phyloP scores from a whole-genome alignment of 2,888 invertebrate species.

The Selenia dentaria region DNA sequence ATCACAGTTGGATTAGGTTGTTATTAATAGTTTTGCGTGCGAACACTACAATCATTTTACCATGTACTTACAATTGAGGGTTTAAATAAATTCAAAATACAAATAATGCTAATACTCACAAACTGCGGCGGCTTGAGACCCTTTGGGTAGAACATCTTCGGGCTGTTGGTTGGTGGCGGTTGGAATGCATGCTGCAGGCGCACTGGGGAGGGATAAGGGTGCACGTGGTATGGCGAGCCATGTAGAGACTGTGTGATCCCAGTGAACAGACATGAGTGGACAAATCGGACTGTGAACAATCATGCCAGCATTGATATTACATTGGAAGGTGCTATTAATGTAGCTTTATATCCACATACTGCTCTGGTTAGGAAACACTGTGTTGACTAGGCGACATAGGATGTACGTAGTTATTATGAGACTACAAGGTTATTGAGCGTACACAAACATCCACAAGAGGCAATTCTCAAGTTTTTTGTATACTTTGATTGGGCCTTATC shows the following conservation, averaged over 20 bases:
- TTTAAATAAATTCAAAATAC: too few species aligned
- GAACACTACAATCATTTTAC: too few species aligned
- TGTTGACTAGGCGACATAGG: too few species aligned
- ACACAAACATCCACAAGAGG: too few species aligned
- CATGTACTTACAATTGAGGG: too few species aligned
- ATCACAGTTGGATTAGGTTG: too few species aligned
- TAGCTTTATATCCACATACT: neutral
- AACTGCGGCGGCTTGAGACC: constrained; percentile 84
- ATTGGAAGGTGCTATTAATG: neutral
- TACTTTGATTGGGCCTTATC: too few species aligned
- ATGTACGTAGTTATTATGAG: too few species aligned
- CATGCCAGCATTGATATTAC: constrained; percentile 39
- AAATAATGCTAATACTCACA: constrained; percentile 57
- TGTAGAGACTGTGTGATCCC: constrained; percentile 79
- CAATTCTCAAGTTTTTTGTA: too few species aligned
- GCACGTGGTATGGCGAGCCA: constrained; percentile 90
- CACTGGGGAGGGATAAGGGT: constrained; percentile 86
- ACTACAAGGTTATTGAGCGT: too few species aligned
- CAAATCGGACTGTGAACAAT: constrained; percentile 74
- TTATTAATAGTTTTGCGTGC: too few species aligned
- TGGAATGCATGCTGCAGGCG: constrained; percentile 87
- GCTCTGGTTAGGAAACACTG: neutral
- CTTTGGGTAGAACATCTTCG: constrained; percentile 86
- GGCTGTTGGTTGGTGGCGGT: constrained; percentile 64
- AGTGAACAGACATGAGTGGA: constrained; percentile 77